Percentiles rank a stretch among this genome's conserved stretches.
These are phyloP conservation scores for Chrysina gloriosa DNA, from an alignment of 2,888 invertebrate species.

Conservation along the genomic window DNA sequence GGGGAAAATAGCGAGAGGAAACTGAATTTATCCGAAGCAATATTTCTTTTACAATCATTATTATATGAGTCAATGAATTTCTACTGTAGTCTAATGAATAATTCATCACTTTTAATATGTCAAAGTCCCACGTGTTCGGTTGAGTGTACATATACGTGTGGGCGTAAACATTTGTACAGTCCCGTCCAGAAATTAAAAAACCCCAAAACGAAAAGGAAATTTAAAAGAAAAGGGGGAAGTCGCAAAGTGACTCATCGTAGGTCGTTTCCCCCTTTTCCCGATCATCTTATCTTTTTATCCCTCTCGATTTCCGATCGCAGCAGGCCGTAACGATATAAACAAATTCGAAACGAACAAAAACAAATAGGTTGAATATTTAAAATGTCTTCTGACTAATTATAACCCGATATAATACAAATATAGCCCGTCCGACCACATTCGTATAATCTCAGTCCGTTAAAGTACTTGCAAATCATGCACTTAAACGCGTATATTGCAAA, in stretches of 20 bases:
- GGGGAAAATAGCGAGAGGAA: no score
- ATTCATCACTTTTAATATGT: conserved; percentile 49
- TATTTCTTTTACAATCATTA: background rate
- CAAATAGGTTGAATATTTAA: conserved; percentile 39
- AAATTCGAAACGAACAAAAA: conserved; percentile 31
- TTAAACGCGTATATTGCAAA: background rate
- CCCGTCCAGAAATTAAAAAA: conserved; percentile 45
- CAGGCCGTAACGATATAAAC: background rate
- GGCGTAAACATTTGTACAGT: conserved; percentile 53
- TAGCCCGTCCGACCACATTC: conserved; percentile 18
- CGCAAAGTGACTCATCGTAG: conserved; percentile 45
- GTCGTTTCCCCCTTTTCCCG: conserved; percentile 23
- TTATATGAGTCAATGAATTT: conserved; percentile 23
- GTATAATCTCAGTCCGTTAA: background rate
- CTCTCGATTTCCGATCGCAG: background rate
- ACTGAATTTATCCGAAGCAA: no score
- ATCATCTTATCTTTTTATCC: conserved; percentile 14
- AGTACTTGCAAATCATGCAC: background rate
- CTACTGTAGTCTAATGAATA: conserved; percentile 46
- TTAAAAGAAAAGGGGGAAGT: conserved; percentile 44
- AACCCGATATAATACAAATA: conserved; percentile 49
- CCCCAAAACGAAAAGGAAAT: conserved; percentile 38
- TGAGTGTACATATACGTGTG: conserved; percentile 53
- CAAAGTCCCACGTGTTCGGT: conserved; percentile 53
- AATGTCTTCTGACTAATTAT: conserved; percentile 63